These are phyloP conservation scores for Hirtodrosophila confusa DNA, from an alignment of 2,888 invertebrate species.

Conservation along the genomic window DNA sequence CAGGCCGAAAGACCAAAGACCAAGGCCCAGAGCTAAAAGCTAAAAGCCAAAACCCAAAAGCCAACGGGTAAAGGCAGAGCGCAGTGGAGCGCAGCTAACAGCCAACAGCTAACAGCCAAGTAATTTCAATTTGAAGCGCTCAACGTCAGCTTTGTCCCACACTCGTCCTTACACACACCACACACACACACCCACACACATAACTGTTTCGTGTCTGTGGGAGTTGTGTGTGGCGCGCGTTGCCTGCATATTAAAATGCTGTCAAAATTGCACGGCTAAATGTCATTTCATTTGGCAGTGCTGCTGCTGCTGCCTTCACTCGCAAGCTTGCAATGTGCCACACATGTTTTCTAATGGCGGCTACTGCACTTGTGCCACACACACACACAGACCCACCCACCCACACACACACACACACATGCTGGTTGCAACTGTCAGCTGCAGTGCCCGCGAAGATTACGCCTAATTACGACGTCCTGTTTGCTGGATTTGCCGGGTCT, in stretches of 20 bases:
- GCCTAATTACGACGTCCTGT: constrained; percentile 50
- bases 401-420: neutral
- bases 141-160: constrained; percentile 43
- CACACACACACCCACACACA: constrained; percentile 14
- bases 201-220: neutral
- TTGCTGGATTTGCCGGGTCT: constrained; percentile 17
- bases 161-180: constrained; percentile 1
- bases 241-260: constrained; percentile 71
- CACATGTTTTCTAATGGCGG: constrained; percentile 24
- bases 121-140: constrained; percentile 62
- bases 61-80: constrained; percentile 23
- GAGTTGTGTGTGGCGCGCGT: constrained; percentile 24
- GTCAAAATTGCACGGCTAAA: constrained; percentile 73
- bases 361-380: constrained; percentile 8
- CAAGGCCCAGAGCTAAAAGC: constrained; percentile 9
- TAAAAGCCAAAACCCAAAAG: constrained; percentile 18
- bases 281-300: constrained; percentile 69
- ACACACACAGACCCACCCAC: constrained; percentile 14
- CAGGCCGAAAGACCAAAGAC: constrained; percentile 10
- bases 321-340: constrained; percentile 12
- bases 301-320: constrained; percentile 22
- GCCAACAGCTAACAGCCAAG: constrained; percentile 47
- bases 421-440: constrained; percentile 39
- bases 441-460: constrained; percentile 51
- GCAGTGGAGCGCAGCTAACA: constrained; percentile 45